Evolutionary conservation across 2,888 invertebrate genomes (phyloP), one percentile per base, ranked within the genome.

Genomic region (Caenorhabditis sp.): DNA sequence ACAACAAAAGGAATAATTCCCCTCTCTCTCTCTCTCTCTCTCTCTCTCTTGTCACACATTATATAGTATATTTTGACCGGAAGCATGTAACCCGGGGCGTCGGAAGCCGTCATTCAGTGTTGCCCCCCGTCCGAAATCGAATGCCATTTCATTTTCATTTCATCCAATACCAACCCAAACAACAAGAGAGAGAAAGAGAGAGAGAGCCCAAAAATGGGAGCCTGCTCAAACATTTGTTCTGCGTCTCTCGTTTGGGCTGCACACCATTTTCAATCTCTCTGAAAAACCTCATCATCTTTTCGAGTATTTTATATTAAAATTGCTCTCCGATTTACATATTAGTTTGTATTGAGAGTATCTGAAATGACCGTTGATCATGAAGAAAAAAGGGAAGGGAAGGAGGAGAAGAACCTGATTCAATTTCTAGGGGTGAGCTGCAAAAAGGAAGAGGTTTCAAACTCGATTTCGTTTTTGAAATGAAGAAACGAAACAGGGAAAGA

Each of bases 221-320:
- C 76, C 76, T 77, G 77, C 77, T 77, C 77, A 77, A 77, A 77
- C 77, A 77, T 63, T 69, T 77, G 38, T 54, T 69, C 77, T 77
- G 63, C 63, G 54, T 77, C 70, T 77, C 69, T 56, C n/a, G n/a
- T 6, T 5, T 10, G 12, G 24, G 44, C 24, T 47, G 1, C 24
- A 31, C 44, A 54, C 69, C 63, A 31, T 77, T 63, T 69, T 44
- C 8, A 2, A 31, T 56, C 58, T 44, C 58, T 58, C 47, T 66
- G 56, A 66, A 66, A n/a, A 66, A 56, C 69, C 61, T 77, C 76
- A 76, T 76, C 76, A 69, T 63, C 77, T 70, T 54, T 77, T 70
- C 69, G 77, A 77, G 77, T 77, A 77, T 77, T 77, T 77, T 77
- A 70, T 70, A 77, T 77, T 77, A 77, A 77, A 77, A 77, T 77